A percentile compares a stretch with the other conserved stretches of the same genome.
These are phyloP conservation scores for Zoanthus gigantus DNA, from an alignment of 92 coral and sea anemone species.

Conservation along the genomic window DNA sequence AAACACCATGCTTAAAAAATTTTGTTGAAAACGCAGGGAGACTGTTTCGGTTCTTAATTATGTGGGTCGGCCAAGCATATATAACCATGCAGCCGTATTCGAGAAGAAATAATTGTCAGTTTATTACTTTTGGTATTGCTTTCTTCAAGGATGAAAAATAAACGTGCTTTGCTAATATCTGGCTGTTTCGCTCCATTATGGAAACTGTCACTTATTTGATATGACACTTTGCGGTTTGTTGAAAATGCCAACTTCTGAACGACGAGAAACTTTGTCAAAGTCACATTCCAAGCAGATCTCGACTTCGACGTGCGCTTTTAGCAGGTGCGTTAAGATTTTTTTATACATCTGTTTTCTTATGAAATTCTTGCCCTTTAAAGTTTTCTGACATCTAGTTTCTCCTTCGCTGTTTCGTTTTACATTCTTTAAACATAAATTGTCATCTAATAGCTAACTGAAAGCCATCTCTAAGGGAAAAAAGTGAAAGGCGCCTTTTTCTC, in stretches of 20 bases:
- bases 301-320: not conserved
- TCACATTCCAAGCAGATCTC: slow-evolving; percentile 9
- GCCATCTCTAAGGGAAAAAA: not conserved
- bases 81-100: slow-evolving; percentile 2
- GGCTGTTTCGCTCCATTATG: slow-evolving; percentile 39
- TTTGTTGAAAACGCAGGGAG: not conserved
- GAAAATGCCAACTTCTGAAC: slow-evolving; percentile 39
- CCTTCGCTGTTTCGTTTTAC: not conserved
- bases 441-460: slow-evolving; percentile 1
- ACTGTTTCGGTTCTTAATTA: slow-evolving; percentile 27
- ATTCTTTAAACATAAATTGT: slow-evolving; percentile 18
- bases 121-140: slow-evolving; percentile 40
- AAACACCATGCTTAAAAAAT: slow-evolving; percentile 12
- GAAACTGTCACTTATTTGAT: slow-evolving; percentile 39
- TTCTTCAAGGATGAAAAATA: slow-evolving; percentile 26
- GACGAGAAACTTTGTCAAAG: slow-evolving; percentile 32
- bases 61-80: slow-evolving; percentile 19
- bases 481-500: not conserved
- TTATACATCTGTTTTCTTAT: slow-evolving; percentile 13
- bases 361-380: not conserved
- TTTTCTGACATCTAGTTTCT: not conserved
- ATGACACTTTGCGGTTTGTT: slow-evolving; percentile 47
- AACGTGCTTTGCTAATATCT: slow-evolving; percentile 39
- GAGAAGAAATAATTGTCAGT: slow-evolving; percentile 31
- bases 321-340: slow-evolving; percentile 32